Percentiles rank a stretch among this genome's conserved stretches.
Evolutionary conservation across 2,888 invertebrate genomes (phyloP).

Genomic region (Watsonalla cultraria): DNA sequence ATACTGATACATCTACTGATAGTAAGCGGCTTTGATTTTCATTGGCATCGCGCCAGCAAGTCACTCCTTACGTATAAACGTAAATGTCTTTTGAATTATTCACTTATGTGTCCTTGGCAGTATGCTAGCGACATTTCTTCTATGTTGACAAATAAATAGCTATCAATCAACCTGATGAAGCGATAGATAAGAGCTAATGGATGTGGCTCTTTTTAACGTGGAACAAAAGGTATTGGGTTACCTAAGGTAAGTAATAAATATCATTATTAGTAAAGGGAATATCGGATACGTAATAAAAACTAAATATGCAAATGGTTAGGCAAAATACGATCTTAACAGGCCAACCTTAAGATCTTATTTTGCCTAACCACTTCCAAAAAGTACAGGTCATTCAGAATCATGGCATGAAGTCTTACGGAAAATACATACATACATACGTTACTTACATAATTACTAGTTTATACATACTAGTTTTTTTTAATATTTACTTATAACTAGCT

Average conservation of each 20-base stretch:
- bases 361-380: too few species aligned
- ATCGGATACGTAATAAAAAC: too few species aligned
- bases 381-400: too few species aligned
- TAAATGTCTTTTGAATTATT: neutral
- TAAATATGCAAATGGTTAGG: too few species aligned
- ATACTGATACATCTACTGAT: neutral
- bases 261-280: too few species aligned
- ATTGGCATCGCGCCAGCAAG: neutral
- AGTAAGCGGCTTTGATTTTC: neutral
- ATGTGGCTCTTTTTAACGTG: neutral
- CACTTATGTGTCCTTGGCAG: neutral
- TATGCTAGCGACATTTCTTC: neutral
- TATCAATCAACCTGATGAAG: neutral
- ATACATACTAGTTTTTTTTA: too few species aligned
- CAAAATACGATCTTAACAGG: too few species aligned
- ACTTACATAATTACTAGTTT: too few species aligned
- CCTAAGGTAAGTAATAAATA: neutral
- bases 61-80: neutral
- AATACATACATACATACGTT: too few species aligned
- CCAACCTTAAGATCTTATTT: too few species aligned
- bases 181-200: neutral
- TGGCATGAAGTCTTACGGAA: too few species aligned
- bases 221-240: neutral
- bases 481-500: too few species aligned
- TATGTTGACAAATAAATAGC: conserved; percentile 5